These are phyloP conservation scores for Elysia crispata DNA, from an alignment of 2,888 invertebrate species.

Conservation along the genomic window DNA sequence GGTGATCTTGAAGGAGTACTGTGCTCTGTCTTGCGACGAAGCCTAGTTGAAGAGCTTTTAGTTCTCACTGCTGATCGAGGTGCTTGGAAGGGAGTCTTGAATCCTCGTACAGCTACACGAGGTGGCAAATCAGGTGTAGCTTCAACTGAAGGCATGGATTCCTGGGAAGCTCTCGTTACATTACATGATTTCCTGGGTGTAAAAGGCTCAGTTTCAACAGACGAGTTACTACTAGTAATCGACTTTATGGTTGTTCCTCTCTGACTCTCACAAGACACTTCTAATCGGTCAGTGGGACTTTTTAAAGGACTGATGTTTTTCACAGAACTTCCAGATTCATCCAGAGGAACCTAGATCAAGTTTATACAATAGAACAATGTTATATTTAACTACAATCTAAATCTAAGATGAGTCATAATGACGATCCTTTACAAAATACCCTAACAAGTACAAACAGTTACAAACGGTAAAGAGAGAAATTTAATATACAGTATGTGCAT, in stretches of 20 bases:
- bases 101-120: too few relatives aligned
- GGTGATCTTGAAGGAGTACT: slow-evolving; percentile 57
- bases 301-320: too few relatives aligned
- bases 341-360: slow-evolving; percentile 23
- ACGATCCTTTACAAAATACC: too few relatives aligned
- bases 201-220: slow-evolving; percentile 36
- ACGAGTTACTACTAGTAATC: neutral
- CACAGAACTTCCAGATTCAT: slow-evolving; percentile 11
- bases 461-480: too few relatives aligned
- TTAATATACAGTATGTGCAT: too few relatives aligned
- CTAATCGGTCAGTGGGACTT: neutral
- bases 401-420: too few relatives aligned
- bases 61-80: slow-evolving; percentile 57
- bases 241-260: too few relatives aligned
- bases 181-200: slow-evolving; percentile 33
- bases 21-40: slow-evolving; percentile 53
- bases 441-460: too few relatives aligned
- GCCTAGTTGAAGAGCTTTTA: slow-evolving; percentile 51
- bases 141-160: slow-evolving; percentile 1
- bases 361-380: neutral
- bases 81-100: too few relatives aligned
- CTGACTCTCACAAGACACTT: too few relatives aligned
- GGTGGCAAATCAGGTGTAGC: neutral
- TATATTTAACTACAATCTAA: neutral
- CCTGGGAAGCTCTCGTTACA: neutral